Base-by-base conservation (phyloP, 2,797 vertebrate species). In the Ctenopoma kingsleyae region DNA sequence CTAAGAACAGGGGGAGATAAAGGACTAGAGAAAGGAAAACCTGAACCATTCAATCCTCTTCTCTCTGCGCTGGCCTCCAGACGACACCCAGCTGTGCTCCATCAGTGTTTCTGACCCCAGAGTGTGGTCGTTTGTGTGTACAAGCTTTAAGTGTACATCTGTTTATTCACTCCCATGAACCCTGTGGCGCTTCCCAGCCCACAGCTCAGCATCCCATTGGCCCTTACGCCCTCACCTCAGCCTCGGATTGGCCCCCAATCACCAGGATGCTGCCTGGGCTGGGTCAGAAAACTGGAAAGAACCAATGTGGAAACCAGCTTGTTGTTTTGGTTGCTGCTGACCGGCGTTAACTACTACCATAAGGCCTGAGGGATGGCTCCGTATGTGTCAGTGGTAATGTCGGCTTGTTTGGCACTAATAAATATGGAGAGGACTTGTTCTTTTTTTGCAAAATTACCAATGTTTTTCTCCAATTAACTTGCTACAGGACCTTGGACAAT, bases 301-400 rank as follows among this genome's bases (percentile, higher is more conserved):
- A 74, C 52, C 8, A 7, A 44, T 49, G 56, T 17, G 73, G 81
- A 83, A 70, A 69, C 66, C 85, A 89, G 87, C 84, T 83, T 90
- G 86, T 78, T 89, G 87, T 87, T 91, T 87, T 83, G 87, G 77
- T 87, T 57, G 74, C 82, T 80, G 83, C 77, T 85, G 86, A 90
- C 83, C 69, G 30, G 65, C 80, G 83, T 84, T 81, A 82, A 87
- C 64, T 74, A 76, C 81, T 55, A 86, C 69, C 91, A 90, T 87
- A 88, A 74, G 89, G 86, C 64, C 69, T 74, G 80, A 67, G 73
- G 80, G 78, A 87, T 81, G 82, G 81, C 80, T 84, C 52, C 19
- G 50, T 77, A 76, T 85, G 78, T 82, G 80, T 82, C 84, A 75
- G 74, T 74, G 76, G 60, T 78, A 79, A 80, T 78, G 77, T 84